Percentiles rank a stretch among this genome's conserved stretches.
phyloP scores from a whole-genome alignment of 2,888 invertebrate species.

The Pasiphila rectangulata region DNA sequence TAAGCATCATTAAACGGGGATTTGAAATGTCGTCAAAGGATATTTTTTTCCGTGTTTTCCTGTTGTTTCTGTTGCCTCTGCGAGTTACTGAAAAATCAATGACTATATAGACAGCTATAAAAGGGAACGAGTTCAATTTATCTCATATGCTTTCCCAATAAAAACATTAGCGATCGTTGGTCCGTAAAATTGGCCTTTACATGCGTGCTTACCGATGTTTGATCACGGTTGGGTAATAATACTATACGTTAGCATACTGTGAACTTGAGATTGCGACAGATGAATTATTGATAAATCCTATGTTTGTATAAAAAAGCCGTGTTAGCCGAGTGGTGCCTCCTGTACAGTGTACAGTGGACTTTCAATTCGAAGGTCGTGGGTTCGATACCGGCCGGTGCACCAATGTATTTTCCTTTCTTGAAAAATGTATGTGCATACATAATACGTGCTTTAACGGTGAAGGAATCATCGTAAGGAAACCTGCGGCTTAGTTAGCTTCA shows the following conservation, averaged over 20 bases:
- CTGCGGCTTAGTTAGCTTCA: too few relatives aligned
- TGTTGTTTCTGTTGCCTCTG: constrained; percentile 26
- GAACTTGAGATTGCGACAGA: background rate
- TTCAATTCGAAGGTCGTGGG: too few relatives aligned
- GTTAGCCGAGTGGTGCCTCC: too few relatives aligned
- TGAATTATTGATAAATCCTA: background rate
- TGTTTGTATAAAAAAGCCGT: too few relatives aligned
- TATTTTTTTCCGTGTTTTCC: constrained; percentile 30
- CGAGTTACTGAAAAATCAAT: constrained; percentile 44
- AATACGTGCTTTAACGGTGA: too few relatives aligned
- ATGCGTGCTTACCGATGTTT: constrained; percentile 39
- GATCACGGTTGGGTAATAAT: constrained; percentile 19
- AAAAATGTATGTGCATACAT: too few relatives aligned
- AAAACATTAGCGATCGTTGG: constrained; percentile 53
- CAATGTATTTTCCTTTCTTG: too few relatives aligned
- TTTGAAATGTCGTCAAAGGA: constrained; percentile 30
- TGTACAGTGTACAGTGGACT: too few relatives aligned
- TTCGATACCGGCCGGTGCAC: too few relatives aligned
- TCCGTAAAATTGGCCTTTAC: constrained; percentile 50
- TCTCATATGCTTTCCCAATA: constrained; percentile 48
- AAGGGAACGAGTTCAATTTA: constrained; percentile 48
- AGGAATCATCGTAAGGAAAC: too few relatives aligned
- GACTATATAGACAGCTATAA: constrained; percentile 42
- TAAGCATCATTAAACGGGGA: constrained; percentile 32
- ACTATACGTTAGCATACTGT: constrained; percentile 1